Conservation (phyloP, 2,888 invertebrate species). For the Polydrusus tereticollis region DNA sequence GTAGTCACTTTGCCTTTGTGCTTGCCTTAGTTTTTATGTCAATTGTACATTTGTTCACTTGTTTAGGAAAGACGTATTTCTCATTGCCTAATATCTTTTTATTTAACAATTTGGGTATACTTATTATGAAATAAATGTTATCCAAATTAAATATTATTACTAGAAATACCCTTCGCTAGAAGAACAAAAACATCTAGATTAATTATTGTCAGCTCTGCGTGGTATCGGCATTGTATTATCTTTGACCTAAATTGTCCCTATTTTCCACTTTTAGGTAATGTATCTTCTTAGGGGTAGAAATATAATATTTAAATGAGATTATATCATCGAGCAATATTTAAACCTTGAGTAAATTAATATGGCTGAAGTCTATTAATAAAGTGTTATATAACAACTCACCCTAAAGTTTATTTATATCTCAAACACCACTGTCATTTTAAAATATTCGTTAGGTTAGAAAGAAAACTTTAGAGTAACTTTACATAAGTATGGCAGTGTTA, state of each 20-base stretch:
- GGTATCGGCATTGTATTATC: not conserved
- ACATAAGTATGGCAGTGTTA: too few species aligned
- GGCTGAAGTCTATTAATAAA: not conserved
- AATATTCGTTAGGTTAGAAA: too few species aligned
- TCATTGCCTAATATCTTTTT: not conserved
- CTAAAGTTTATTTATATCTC: too few species aligned
- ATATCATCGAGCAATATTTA: not conserved
- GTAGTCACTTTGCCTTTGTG: not conserved
- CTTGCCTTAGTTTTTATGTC: not conserved
- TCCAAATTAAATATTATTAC: too few species aligned
- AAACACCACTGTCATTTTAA: too few species aligned
- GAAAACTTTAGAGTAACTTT: too few species aligned
- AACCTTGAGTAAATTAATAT: not conserved
- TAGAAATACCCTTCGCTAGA: too few species aligned
- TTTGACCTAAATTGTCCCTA: not conserved
- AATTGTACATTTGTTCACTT: not conserved
- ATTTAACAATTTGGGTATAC: too few species aligned
- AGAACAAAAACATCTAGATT: too few species aligned
- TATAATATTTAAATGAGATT: not conserved
- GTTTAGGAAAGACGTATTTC: not conserved
- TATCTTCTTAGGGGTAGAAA: not conserved
- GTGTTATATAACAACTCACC: not conserved
- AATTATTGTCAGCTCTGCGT: too few species aligned
- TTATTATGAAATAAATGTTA: too few species aligned
- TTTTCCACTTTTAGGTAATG: not conserved